phyloP scores from a whole-genome alignment of 2,888 invertebrate genomes.

The Noctua fimbriata region DNA sequence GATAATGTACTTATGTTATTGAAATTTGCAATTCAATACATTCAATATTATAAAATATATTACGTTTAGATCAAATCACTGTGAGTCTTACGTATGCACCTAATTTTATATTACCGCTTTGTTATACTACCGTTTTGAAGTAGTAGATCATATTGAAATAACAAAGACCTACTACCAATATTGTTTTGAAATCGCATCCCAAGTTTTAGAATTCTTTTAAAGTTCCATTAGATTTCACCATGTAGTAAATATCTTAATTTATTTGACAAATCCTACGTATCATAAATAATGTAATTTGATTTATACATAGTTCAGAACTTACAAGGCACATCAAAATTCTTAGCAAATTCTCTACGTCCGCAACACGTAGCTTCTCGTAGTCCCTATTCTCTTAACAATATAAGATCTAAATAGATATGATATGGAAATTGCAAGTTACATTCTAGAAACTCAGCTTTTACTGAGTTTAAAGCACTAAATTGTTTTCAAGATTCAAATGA shows the following conservation, averaged over 20 bases:
- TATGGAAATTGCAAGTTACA: not conserved
- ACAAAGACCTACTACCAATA: not conserved
- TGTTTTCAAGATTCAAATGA: conserved; percentile 21
- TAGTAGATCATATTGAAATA: not conserved
- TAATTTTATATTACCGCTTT: conserved; percentile 35
- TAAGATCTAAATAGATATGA: not conserved
- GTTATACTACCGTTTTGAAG: conserved; percentile 1
- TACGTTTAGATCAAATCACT: conserved; percentile 48
- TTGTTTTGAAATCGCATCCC: conserved; percentile 3
- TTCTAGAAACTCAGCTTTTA: not conserved
- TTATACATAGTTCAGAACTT: conserved; percentile 39
- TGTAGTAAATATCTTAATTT: not conserved
- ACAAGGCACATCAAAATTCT: conserved; percentile 64
- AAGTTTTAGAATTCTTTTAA: conserved; percentile 5
- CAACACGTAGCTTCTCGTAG: conserved; percentile 31
- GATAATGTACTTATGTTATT: conserved; percentile 57
- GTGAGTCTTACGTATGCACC: conserved; percentile 10
- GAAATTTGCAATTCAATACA: conserved; percentile 68
- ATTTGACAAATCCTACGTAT: conserved; percentile 23
- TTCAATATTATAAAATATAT: conserved; percentile 61
- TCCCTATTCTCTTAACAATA: conserved; percentile 31
- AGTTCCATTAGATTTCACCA: conserved; percentile 4
- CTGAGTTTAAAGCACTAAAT: conserved; percentile 8
- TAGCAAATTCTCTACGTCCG: conserved; percentile 27
- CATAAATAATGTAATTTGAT: conserved; percentile 33